These are phyloP conservation scores for Lycodopsis pacificus DNA, from an alignment of 2,797 vertebrate genomes.

Conservation along the genomic window DNA sequence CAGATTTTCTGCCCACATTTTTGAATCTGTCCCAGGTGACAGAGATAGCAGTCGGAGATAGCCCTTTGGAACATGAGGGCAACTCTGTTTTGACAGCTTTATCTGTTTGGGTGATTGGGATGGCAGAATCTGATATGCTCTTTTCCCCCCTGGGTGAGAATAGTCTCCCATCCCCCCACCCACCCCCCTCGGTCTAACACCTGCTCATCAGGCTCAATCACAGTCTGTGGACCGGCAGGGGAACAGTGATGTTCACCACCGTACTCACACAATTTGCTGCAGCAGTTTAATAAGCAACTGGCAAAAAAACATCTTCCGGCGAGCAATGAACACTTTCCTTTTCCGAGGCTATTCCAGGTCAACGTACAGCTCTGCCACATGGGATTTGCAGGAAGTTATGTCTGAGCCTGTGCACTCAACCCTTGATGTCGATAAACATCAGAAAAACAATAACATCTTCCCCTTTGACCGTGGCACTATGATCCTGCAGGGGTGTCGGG, in stretches of 20 bases:
- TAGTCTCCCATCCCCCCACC: conserved; percentile 54
- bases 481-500: conserved; percentile 59
- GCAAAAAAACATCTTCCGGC: conserved; percentile 39
- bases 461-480: conserved; percentile 46
- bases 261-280: conserved; percentile 2
- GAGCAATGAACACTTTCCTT: conserved; percentile 51
- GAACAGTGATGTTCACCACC: neutral
- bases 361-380: conserved; percentile 20
- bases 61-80: conserved; percentile 61
- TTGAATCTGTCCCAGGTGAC: conserved; percentile 63
- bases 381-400: conserved; percentile 71
- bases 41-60: conserved; percentile 63
- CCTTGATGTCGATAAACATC: conserved; percentile 68
- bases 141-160: conserved; percentile 73
- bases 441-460: conserved; percentile 65
- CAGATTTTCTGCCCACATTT: conserved; percentile 42
- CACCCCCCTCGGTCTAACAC: conserved; percentile 47
- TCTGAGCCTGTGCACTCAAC: conserved; percentile 65
- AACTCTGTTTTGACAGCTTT: conserved; percentile 79
- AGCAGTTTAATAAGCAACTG: conserved; percentile 28
- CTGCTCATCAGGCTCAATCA: conserved; percentile 54
- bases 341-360: conserved; percentile 12
- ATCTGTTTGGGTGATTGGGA: conserved; percentile 72
- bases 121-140: conserved; percentile 76
- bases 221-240: conserved; percentile 27